phyloP scores from a whole-genome alignment of 2,888 invertebrate species.

The Pecten maximus region DNA sequence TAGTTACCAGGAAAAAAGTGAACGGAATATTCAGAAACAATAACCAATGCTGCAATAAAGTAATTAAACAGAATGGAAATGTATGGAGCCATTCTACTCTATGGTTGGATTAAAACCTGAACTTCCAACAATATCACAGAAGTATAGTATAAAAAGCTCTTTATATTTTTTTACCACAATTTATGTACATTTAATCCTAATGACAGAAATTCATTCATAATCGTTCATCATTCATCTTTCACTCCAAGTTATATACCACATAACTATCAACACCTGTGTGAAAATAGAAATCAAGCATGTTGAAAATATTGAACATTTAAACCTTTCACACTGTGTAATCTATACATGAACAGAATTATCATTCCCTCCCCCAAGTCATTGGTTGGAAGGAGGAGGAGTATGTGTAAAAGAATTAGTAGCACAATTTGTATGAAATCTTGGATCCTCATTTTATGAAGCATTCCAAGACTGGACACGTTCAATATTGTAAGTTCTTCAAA shows the following conservation, averaged over 20 bases:
- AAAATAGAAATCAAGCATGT: background rate
- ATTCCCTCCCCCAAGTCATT: too few species aligned
- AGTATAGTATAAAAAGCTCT: background rate
- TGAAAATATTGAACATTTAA: background rate
- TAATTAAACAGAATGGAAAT: background rate
- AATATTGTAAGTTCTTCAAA: background rate
- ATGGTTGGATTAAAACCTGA: background rate
- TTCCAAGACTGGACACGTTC: background rate
- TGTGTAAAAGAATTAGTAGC: too few species aligned
- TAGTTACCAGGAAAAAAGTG: background rate
- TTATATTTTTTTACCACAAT: background rate
- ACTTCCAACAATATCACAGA: background rate
- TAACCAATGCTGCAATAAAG: background rate
- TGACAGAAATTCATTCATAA: background rate
- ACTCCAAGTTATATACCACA: background rate
- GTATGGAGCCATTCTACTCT: background rate
- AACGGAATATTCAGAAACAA: too few species aligned
- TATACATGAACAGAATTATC: background rate
- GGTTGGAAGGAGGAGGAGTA: too few species aligned
- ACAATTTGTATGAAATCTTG: too few species aligned
- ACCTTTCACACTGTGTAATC: too few species aligned
- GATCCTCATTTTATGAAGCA: background rate
- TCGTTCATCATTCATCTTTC: background rate
- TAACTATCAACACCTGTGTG: background rate
- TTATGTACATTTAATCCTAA: background rate